Percentiles rank a stretch among this genome's conserved stretches.
phyloP scores from a whole-genome alignment of 2,888 invertebrate genomes.

The Thera obeliscata region DNA sequence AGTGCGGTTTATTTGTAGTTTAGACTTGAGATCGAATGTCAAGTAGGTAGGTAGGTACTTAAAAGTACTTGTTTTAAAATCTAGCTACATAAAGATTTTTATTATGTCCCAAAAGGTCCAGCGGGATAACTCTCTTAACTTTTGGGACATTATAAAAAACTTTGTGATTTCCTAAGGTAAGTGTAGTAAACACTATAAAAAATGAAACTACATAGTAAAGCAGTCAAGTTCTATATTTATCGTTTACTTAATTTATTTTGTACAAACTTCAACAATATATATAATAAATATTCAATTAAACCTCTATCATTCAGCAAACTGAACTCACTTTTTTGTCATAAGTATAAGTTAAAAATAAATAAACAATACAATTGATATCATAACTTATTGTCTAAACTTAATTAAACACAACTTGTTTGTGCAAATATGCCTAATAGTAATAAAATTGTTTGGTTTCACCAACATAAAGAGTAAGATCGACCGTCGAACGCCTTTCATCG shows the following conservation, averaged over 20 bases:
- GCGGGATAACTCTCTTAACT: too few relatives aligned
- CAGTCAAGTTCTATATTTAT: slow-evolving; percentile 86
- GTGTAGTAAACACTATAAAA: too few relatives aligned
- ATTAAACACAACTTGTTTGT: slow-evolving; percentile 85
- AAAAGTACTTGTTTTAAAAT: too few relatives aligned
- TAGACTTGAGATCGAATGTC: neutral
- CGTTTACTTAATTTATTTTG: slow-evolving; percentile 86
- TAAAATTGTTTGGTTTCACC: slow-evolving; percentile 80
- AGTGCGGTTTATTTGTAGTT: slow-evolving; percentile 65
- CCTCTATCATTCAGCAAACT: slow-evolving; percentile 85
- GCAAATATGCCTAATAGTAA: slow-evolving; percentile 84
- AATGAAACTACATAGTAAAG: slow-evolving; percentile 76
- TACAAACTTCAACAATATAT: slow-evolving; percentile 86
- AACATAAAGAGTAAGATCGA: slow-evolving; percentile 57
- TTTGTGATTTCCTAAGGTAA: too few relatives aligned
- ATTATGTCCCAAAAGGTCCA: too few relatives aligned
- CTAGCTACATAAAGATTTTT: too few relatives aligned
- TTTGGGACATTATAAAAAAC: too few relatives aligned
- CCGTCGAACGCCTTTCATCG: slow-evolving; percentile 43
- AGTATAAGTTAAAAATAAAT: slow-evolving; percentile 77
- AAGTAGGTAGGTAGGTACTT: neutral
- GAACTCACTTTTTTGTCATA: slow-evolving; percentile 84
- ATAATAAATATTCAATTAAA: slow-evolving; percentile 85
- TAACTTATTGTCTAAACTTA: slow-evolving; percentile 85
- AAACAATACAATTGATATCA: slow-evolving; percentile 80